Base-by-base conservation (phyloP, 2,888 invertebrate genomes). In the Oscheius onirici region DNA sequence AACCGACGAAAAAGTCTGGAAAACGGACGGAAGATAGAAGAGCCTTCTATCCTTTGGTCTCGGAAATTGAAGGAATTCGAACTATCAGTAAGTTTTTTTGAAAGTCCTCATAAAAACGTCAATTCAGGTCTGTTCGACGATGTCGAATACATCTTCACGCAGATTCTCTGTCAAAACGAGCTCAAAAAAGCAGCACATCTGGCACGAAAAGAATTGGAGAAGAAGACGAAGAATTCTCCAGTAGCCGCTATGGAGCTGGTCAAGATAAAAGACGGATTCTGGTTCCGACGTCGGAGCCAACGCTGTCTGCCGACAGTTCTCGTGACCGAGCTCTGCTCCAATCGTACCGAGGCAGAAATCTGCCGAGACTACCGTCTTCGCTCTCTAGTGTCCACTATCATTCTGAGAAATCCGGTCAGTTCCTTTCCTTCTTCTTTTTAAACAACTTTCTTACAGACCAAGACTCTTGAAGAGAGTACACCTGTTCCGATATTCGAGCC, bases 291-390 rank as follows among this genome's bases (percentile, higher is more conserved):
- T 8, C 3, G n/a, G 49, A 26, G 10, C 24, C 60, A 60, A 3
- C 69, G 69, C 40, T 28, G 26, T 8, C 17, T 24, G 6, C 69
- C 69, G 20, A 60, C 69, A 13, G 20, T 69, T 6, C 13, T 40
- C n/a, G 61, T 69, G 52, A 52, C 60, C 8, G 61, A 69, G 28
- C 28, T 69, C 20, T 52, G n/a, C 13, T 26, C 52, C 40, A 52
- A 51, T 51, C 13, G 63, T n/a, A 49, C 63, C 15, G 63, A 63
- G 17, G 28, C 46, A 6, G 63, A 63, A 26, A 46, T 63, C 49
- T 63, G 63, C 15, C 26, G 20, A 13, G 52, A 54, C 15, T 54
- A 49, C 34, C 17, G 28, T 24, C 20, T 57, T 3, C 41, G 22
- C 13, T 28, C 34, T 3, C 24, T 57, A 1, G 57, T 26, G 15